These are phyloP conservation scores for Sphaerophoria rueppellii DNA, from an alignment of 2,888 invertebrate genomes.

Conservation along the genomic window DNA sequence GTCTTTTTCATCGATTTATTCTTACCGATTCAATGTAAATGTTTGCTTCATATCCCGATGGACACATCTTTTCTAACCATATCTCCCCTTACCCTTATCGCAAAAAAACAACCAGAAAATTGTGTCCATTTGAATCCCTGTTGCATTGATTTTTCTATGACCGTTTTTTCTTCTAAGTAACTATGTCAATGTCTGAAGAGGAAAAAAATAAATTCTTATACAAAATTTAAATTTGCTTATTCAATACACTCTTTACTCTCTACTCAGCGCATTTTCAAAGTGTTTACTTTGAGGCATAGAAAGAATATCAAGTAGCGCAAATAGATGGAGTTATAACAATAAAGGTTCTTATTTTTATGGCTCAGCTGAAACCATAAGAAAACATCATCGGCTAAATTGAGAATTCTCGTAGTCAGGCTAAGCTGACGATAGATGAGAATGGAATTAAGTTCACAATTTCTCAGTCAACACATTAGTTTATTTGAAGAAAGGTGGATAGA, in stretches of 20 bases:
- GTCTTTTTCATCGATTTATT: background rate
- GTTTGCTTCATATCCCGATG: background rate
- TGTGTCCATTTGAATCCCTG: slow-evolving; percentile 8
- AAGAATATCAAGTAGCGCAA: slow-evolving; percentile 21
- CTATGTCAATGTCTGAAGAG: background rate
- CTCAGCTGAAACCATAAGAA: no score
- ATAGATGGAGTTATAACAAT: background rate
- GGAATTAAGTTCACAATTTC: no score
- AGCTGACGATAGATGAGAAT: no score
- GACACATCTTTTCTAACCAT: slow-evolving; percentile 1
- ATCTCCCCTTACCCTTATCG: background rate
- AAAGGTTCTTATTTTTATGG: background rate
- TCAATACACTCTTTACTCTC: slow-evolving; percentile 14
- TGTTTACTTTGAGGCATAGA: slow-evolving; percentile 21
- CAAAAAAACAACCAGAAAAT: background rate
- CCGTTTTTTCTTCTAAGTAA: background rate
- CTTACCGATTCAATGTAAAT: background rate
- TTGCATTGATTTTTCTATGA: slow-evolving; percentile 12
- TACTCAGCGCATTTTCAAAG: slow-evolving; percentile 5
- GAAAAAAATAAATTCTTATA: slow-evolving; percentile 8
- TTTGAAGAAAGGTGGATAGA: no score
- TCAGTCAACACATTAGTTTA: no score
- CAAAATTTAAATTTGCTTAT: slow-evolving; percentile 29
- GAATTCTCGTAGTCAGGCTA: no score
- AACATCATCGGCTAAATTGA: no score